Evolutionary conservation across 2,113 vertebrate genomes (phyloP).

Genomic region (Epinephelus lanceolatus): DNA sequence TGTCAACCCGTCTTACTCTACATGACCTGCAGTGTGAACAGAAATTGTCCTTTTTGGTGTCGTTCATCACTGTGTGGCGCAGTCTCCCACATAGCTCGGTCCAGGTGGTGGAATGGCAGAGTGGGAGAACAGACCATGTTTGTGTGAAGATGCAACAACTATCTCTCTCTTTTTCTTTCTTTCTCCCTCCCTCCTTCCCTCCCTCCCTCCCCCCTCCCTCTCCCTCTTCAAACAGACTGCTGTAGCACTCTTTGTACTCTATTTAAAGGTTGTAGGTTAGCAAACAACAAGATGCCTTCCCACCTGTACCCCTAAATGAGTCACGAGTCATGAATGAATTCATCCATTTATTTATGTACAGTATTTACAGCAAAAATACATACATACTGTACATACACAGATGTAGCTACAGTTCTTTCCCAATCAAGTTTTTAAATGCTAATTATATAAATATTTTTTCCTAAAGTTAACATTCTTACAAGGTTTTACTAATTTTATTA

Average conservation of each 20-base stretch:
- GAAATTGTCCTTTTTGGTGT: constrained; percentile 77
- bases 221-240: constrained; percentile 69
- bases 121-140: constrained; percentile 83
- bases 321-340: constrained; percentile 76
- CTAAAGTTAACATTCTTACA: not conserved
- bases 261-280: constrained; percentile 82
- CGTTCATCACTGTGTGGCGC: constrained; percentile 72
- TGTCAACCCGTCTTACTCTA: constrained; percentile 67
- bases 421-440: constrained; percentile 6
- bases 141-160: constrained; percentile 83
- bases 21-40: constrained; percentile 75
- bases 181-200: constrained; percentile 43
- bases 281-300: constrained; percentile 76
- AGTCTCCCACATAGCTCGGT: constrained; percentile 77
- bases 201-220: constrained; percentile 17
- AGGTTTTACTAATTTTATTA: not conserved
- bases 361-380: constrained; percentile 36
- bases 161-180: constrained; percentile 66
- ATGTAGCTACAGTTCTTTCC: not conserved
- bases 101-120: constrained; percentile 84
- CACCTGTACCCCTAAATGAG: constrained; percentile 76
- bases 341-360: constrained; percentile 49
- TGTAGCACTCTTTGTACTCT: constrained; percentile 74
- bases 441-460: not conserved
- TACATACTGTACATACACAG: not conserved